phyloP scores from a whole-genome alignment of 2,888 invertebrate genomes.

The Drosophila mercatorum region DNA sequence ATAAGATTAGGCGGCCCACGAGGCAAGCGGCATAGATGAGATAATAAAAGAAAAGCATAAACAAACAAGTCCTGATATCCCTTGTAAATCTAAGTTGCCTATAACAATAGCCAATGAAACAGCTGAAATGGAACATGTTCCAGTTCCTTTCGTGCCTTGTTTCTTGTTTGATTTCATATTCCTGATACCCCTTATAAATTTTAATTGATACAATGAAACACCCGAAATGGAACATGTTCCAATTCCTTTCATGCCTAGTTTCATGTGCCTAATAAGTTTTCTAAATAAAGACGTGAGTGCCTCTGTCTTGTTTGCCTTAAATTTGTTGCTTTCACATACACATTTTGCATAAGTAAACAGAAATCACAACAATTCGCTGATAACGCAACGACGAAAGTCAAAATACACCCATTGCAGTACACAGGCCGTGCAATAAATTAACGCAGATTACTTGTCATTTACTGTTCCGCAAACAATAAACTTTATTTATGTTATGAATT shows the following conservation, averaged over 20 bases:
- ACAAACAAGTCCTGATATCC: background rate
- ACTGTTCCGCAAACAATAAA: slow-evolving; percentile 3
- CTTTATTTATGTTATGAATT: slow-evolving; percentile 1
- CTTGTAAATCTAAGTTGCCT: background rate
- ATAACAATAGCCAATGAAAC: background rate
- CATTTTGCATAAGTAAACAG: slow-evolving; percentile 21
- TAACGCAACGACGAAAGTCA: slow-evolving; percentile 42
- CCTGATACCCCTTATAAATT: too few relatives aligned
- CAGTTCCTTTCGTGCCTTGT: background rate
- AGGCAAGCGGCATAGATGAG: slow-evolving; percentile 9
- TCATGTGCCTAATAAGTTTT: background rate
- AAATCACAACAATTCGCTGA: slow-evolving; percentile 24
- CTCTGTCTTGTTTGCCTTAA: slow-evolving; percentile 3
- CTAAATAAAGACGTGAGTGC: background rate
- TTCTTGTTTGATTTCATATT: background rate
- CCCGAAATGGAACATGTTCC: slow-evolving; percentile 19
- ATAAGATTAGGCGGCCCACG: slow-evolving; percentile 40
- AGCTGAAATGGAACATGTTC: slow-evolving; percentile 17
- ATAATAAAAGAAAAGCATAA: background rate
- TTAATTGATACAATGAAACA: background rate
- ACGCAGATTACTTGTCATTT: slow-evolving; percentile 3
- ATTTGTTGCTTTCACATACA: slow-evolving; percentile 12
- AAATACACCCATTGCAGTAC: slow-evolving; percentile 15
- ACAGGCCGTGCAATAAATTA: slow-evolving; percentile 1
- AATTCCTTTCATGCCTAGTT: slow-evolving; percentile 8